A percentile compares a stretch with the other conserved stretches of the same genome.
phyloP scores from a whole-genome alignment of 2,888 invertebrate genomes.

The Leucophora obtusa region DNA sequence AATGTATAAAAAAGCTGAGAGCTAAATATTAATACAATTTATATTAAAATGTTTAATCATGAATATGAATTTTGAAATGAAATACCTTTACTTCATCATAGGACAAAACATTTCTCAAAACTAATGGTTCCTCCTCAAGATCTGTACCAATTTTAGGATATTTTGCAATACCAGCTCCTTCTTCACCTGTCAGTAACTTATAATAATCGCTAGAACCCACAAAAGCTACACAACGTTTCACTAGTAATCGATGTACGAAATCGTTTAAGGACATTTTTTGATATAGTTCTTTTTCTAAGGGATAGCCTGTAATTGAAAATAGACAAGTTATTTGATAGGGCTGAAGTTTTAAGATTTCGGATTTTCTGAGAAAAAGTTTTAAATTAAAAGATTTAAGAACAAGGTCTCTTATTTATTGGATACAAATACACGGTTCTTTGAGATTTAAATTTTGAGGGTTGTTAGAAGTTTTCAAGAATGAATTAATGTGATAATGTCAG shows the following conservation, averaged over 20 bases:
- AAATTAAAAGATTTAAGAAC: too few species aligned
- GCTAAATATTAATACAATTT: slow-evolving; percentile 20
- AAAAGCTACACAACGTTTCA: slow-evolving; percentile 79
- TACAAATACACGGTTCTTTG: too few species aligned
- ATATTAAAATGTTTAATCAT: too few species aligned
- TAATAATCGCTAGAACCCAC: slow-evolving; percentile 73
- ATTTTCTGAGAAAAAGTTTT: too few species aligned
- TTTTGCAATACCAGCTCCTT: slow-evolving; percentile 61
- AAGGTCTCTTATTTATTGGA: too few species aligned
- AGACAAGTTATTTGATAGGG: too few species aligned
- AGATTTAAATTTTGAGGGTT: too few species aligned
- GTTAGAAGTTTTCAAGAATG: too few species aligned
- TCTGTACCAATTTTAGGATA: slow-evolving; percentile 79
- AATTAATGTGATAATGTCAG: too few species aligned
- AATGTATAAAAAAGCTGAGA: slow-evolving; percentile 79
- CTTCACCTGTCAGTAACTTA: slow-evolving; percentile 73
- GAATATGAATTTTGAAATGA: background rate
- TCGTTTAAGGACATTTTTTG: slow-evolving; percentile 76
- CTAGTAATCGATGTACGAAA: slow-evolving; percentile 79
- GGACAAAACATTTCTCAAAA: slow-evolving; percentile 78
- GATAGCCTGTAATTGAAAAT: slow-evolving; percentile 26
- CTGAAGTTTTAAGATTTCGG: too few species aligned
- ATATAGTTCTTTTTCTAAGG: slow-evolving; percentile 74
- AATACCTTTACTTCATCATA: slow-evolving; percentile 80
- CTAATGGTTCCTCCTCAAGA: slow-evolving; percentile 77